Evolutionary conservation across 2,113 vertebrate genomes (phyloP).

Genomic region (Cathartes aura): DNA sequence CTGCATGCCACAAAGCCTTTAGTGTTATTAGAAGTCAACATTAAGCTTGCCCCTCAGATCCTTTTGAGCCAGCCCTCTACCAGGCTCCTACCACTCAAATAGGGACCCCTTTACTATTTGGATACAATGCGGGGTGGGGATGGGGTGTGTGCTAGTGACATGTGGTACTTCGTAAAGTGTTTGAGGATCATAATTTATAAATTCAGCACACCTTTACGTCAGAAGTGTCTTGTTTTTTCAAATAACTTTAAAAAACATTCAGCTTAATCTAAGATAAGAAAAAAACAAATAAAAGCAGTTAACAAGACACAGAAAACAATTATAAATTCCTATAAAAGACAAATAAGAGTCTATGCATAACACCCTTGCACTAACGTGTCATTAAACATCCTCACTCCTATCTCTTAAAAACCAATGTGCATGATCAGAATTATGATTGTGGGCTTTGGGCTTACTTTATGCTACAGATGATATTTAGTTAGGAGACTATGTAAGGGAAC

Average conservation of each 20-base stretch:
- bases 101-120: not conserved
- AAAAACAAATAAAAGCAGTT: not conserved
- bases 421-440: not conserved
- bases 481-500: not conserved
- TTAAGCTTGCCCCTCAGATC: not conserved
- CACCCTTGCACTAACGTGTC: fast-evolving
- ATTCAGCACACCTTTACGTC: not conserved
- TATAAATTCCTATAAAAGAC: not conserved
- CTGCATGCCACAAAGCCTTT: not conserved
- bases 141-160: not conserved
- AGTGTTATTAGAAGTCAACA: not conserved
- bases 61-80: not conserved
- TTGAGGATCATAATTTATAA: not conserved
- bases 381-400: not conserved
- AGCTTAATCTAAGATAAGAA: not conserved
- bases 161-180: not conserved
- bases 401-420: not conserved
- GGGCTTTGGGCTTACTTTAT: not conserved
- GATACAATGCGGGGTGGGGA: no score
- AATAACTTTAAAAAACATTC: not conserved
- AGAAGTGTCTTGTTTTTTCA: not conserved
- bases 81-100: not conserved
- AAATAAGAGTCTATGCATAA: not conserved
- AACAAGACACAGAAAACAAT: not conserved
- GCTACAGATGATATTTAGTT: not conserved